phyloP scores from a whole-genome alignment of 1,140 invertebrate species.

The Cryptotermes secundus region DNA sequence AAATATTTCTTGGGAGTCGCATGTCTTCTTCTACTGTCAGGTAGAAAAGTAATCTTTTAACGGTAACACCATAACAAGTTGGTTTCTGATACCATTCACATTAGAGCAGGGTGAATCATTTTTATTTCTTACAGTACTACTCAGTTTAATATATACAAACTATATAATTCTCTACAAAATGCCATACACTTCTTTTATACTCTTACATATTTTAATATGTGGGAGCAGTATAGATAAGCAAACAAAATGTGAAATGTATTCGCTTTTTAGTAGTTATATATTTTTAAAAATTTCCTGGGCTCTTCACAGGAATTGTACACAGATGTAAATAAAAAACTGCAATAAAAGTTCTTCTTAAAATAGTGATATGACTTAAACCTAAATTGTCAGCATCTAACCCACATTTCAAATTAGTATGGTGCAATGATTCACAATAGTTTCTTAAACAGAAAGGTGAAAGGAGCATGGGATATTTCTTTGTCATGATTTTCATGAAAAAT shows the following conservation, averaged over 20 bases:
- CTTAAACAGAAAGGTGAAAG: neutral
- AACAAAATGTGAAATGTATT: slow-evolving; percentile 28
- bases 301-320: slow-evolving; percentile 30
- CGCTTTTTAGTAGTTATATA: slow-evolving; percentile 26
- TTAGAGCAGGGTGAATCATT: slow-evolving; percentile 26
- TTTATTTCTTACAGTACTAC: slow-evolving; percentile 32
- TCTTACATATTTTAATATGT: slow-evolving; percentile 32
- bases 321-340: slow-evolving; percentile 25
- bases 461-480: neutral
- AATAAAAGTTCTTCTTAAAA: slow-evolving; percentile 32
- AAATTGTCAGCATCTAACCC: neutral
- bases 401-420: slow-evolving; percentile 27
- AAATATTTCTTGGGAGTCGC: no score
- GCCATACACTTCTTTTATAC: slow-evolving; percentile 30
- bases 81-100: neutral
- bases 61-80: neutral
- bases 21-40: no score
- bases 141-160: slow-evolving; percentile 32
- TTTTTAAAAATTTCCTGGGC: slow-evolving; percentile 27
- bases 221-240: slow-evolving; percentile 29
- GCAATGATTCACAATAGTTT: neutral
- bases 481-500: neutral
- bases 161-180: slow-evolving; percentile 32
- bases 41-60: neutral
- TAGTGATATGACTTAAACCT: slow-evolving; percentile 32